Evolutionary conservation across 2,797 vertebrate genomes (phyloP).

Genomic region (Lagorchestes hirsutus): DNA sequence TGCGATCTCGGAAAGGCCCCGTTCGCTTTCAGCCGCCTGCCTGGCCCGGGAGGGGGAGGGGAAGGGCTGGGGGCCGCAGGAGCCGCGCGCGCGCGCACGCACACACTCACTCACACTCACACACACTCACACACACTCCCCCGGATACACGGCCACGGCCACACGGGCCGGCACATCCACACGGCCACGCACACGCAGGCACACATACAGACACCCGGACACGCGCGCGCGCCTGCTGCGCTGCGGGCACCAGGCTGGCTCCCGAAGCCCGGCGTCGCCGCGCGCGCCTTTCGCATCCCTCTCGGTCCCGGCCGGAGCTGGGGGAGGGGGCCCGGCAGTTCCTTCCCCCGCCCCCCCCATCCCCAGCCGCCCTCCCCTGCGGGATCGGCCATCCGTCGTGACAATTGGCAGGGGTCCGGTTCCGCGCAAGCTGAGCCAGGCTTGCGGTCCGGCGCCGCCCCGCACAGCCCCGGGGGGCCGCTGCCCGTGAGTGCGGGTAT

Average conservation of each 20-base stretch:
- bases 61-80: constrained; percentile 43
- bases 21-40: constrained; percentile 5
- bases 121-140: background rate
- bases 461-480: constrained; percentile 11
- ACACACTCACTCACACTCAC: background rate
- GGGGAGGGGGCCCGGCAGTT: background rate
- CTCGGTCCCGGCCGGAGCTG: background rate
- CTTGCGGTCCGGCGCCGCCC: background rate
- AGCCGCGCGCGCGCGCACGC: constrained; percentile 49
- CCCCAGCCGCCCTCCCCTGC: constrained; percentile 25
- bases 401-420: background rate
- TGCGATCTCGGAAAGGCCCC: constrained; percentile 79
- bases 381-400: constrained; percentile 1
- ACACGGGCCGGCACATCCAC: background rate
- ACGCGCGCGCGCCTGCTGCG: background rate
- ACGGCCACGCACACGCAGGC: constrained; percentile 41
- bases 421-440: background rate
- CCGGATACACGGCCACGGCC: background rate
- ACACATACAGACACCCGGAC: background rate
- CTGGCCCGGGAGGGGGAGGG: constrained; percentile 49
- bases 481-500: constrained; percentile 63
- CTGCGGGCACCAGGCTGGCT: background rate
- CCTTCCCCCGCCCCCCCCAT: background rate
- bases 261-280: constrained; percentile 4
- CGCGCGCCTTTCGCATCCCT: background rate